Conservation (phyloP, 2,113 vertebrate genomes). For the Lutjanus erythropterus region DNA sequence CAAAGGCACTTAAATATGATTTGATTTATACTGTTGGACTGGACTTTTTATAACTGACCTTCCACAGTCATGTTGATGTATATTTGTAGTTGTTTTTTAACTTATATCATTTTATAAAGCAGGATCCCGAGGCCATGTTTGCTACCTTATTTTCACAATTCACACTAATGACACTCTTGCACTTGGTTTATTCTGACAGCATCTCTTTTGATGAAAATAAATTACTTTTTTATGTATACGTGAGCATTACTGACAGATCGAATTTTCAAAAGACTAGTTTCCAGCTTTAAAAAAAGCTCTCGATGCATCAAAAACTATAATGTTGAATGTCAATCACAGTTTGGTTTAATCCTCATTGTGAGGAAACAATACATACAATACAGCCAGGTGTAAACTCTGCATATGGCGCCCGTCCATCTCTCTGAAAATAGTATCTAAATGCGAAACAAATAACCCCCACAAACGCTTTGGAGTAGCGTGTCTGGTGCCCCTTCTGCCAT, state of each 20-base stretch:
- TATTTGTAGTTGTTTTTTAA: no score
- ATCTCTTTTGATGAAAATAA: not conserved
- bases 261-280: not conserved
- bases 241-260: not conserved
- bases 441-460: constrained; percentile 46
- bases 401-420: constrained; percentile 14
- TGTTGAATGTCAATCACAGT: not conserved
- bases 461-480: constrained; percentile 34
- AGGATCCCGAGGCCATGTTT: not conserved
- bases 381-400: constrained; percentile 5
- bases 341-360: not conserved
- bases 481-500: constrained; percentile 49
- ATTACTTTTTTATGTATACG: not conserved
- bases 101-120: not conserved
- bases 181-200: not conserved
- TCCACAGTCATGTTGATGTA: no score
- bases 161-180: not conserved
- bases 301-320: not conserved
- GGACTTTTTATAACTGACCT: not conserved
- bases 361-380: no score
- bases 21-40: no score
- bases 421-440: constrained; percentile 44
- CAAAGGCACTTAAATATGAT: no score
- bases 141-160: not conserved
- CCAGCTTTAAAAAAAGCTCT: not conserved